Evolutionary conservation across 2,888 invertebrate species (phyloP).

Genomic region (Agrochola litura): DNA sequence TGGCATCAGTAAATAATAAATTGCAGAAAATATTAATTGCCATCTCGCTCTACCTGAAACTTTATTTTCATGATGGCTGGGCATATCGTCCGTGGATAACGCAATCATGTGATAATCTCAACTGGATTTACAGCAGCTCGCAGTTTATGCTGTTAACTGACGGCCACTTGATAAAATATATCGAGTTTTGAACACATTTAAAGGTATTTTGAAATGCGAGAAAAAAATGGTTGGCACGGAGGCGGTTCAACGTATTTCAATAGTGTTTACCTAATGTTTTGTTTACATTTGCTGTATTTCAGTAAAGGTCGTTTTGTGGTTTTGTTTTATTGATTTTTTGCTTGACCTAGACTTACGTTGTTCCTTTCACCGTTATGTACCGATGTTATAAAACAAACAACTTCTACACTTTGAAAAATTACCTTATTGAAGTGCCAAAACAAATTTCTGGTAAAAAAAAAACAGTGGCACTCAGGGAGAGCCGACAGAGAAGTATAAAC

Average conservation of each 20-base stretch:
- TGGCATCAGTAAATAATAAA: constrained; percentile 13
- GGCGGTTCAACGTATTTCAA: constrained; percentile 12
- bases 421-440: too few species aligned
- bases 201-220: constrained; percentile 8
- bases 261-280: not conserved
- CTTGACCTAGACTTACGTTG: not conserved
- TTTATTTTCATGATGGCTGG: constrained; percentile 29
- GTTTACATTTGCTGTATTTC: constrained; percentile 3
- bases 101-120: constrained; percentile 44
- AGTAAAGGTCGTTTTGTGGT: constrained; percentile 20
- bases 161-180: constrained; percentile 28
- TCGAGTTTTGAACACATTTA: constrained; percentile 24
- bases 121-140: constrained; percentile 39
- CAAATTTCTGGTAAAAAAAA: too few species aligned
- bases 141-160: constrained; percentile 25
- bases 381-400: too few species aligned
- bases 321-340: constrained; percentile 5
- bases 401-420: too few species aligned
- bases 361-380: constrained; percentile 8
- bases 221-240: not conserved
- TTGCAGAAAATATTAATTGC: constrained; percentile 21
- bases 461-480: too few species aligned
- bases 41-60: constrained; percentile 19
- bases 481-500: too few species aligned
- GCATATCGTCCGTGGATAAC: constrained; percentile 32